Conservation (phyloP, 2,113 vertebrate genomes). For the Neodon shergylaensis region DNA sequence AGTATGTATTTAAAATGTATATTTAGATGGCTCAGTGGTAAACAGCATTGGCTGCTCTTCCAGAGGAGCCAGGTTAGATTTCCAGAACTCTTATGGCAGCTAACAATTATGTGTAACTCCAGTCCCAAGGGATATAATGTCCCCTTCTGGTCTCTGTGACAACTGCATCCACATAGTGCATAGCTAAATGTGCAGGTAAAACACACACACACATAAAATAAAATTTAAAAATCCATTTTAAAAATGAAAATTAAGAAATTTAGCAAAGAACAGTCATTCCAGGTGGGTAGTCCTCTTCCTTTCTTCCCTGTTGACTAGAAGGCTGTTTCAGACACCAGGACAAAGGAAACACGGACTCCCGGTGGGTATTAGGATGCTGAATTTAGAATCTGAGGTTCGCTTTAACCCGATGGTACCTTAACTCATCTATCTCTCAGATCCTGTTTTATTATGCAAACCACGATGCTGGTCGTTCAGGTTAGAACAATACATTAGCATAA, state of each 20-base stretch:
- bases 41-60: not conserved
- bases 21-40: not conserved
- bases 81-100: not conserved
- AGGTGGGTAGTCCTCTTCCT: not conserved
- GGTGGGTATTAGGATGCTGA: not conserved
- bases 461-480: not conserved
- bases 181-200: not conserved
- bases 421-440: not conserved
- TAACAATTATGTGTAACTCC: not conserved
- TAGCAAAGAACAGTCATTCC: not conserved
- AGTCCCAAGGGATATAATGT: not conserved
- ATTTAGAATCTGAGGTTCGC: not conserved
- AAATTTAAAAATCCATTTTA: not conserved
- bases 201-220: not conserved
- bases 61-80: not conserved
- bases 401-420: not conserved
- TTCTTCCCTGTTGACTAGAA: not conserved
- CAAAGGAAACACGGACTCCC: not conserved
- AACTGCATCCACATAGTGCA: not conserved
- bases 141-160: not conserved
- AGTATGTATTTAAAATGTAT: not conserved
- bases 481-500: not conserved
- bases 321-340: not conserved
- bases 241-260: not conserved
- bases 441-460: not conserved